Evolutionary conservation across 2,888 invertebrate species (phyloP).

Genomic region (Agapetus fuscipes): DNA sequence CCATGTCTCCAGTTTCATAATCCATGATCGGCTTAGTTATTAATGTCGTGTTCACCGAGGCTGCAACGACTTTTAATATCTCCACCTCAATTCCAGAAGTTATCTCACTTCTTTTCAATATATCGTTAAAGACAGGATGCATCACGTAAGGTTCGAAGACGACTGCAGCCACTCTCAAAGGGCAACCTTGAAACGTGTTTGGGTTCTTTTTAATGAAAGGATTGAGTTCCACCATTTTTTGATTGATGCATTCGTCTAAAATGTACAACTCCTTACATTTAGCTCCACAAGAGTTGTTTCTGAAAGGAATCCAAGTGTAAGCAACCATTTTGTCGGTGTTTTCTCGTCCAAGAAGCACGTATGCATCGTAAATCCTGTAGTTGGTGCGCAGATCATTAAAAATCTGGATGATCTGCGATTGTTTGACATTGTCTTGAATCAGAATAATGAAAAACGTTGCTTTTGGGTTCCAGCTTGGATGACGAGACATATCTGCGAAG

Average conservation of each 20-base stretch:
- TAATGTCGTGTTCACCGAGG: neutral
- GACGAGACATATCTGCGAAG: too few species aligned
- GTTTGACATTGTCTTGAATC: neutral
- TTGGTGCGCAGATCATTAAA: neutral
- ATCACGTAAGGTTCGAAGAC: constrained; percentile 1
- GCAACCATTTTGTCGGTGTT: neutral
- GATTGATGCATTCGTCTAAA: neutral
- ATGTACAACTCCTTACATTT: neutral
- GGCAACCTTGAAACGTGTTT: neutral
- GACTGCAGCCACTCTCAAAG: neutral
- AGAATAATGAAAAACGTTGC: constrained; percentile 2
- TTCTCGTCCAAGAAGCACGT: neutral
- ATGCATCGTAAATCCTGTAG: neutral
- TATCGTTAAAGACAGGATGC: neutral
- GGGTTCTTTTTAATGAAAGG: neutral
- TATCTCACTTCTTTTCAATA: neutral
- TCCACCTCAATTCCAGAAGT: neutral
- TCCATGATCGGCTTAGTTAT: neutral
- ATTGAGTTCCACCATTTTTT: neutral
- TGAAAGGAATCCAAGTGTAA: constrained; percentile 3
- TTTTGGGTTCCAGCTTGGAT: constrained; percentile 2
- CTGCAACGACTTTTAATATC: neutral
- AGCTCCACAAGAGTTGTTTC: neutral
- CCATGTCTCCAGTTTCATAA: neutral
- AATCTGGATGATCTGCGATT: neutral